Evolutionary conservation across 1,140 invertebrate species (phyloP).

Genomic region (Campoletis sonorensis): DNA sequence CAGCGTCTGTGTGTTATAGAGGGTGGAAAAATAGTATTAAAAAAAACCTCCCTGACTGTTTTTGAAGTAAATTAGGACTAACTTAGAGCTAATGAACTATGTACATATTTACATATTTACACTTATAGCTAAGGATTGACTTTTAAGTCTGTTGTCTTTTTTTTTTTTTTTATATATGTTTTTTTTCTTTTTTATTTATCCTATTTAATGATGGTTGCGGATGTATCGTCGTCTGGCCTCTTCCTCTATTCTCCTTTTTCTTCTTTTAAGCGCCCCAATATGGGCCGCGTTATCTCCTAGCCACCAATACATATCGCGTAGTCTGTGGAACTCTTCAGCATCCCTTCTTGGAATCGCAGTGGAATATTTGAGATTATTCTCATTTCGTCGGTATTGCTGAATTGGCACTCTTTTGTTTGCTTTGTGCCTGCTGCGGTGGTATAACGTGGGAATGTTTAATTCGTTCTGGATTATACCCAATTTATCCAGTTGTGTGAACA

Average conservation of each 20-base stretch:
- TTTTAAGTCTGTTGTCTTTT: not conserved
- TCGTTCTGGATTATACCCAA: constrained; percentile 28
- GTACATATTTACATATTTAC: not conserved
- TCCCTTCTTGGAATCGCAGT: not conserved
- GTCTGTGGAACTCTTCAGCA: not conserved
- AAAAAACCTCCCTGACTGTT: not conserved
- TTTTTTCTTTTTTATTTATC: not conserved
- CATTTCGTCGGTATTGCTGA: not conserved
- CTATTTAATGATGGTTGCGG: not conserved
- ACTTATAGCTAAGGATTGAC: not conserved
- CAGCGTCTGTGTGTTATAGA: not conserved
- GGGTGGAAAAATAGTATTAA: not conserved
- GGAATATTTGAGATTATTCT: not conserved
- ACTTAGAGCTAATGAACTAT: not conserved
- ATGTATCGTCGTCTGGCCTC: not conserved
- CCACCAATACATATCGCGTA: not conserved
- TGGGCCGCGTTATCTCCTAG: not conserved
- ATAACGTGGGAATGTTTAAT: constrained; percentile 21
- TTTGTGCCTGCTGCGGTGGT: constrained; percentile 29
- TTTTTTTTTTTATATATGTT: too few species aligned
- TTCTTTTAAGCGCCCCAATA: not conserved
- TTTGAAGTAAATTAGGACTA: not conserved
- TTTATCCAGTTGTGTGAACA: constrained; percentile 26
- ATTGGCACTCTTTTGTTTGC: constrained; percentile 15
- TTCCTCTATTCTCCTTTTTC: not conserved